A percentile compares a stretch with the other conserved stretches of the same genome.
These are phyloP conservation scores for Onychostoma macrolepis DNA, from an alignment of 2,113 vertebrate genomes.

Conservation along the genomic window DNA sequence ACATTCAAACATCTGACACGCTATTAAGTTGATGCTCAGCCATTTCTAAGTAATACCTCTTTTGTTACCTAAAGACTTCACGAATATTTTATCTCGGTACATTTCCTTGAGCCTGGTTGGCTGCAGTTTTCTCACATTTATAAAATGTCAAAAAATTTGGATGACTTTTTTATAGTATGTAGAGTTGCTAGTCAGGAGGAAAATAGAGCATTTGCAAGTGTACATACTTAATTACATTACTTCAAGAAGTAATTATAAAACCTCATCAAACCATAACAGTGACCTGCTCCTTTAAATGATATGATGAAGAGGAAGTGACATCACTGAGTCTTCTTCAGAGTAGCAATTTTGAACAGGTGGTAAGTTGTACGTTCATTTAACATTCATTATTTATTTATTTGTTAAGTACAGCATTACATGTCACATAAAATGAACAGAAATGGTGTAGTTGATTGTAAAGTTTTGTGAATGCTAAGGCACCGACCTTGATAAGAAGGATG, in stretches of 20 bases:
- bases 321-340: too few relatives aligned
- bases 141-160: background rate
- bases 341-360: too few relatives aligned
- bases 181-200: background rate
- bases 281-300: too few relatives aligned
- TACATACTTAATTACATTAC: background rate
- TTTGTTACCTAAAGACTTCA: slow-evolving; percentile 38
- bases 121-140: background rate
- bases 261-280: background rate
- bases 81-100: slow-evolving; percentile 36
- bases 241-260: background rate
- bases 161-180: background rate
- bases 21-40: slow-evolving; percentile 31
- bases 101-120: slow-evolving; percentile 9
- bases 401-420: too few relatives aligned
- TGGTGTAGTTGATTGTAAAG: too few relatives aligned
- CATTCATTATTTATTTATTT: too few relatives aligned
- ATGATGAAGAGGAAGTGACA: too few relatives aligned
- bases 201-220: background rate
- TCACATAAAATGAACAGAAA: too few relatives aligned
- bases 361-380: too few relatives aligned
- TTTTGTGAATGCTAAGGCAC: too few relatives aligned
- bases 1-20: slow-evolving; percentile 45
- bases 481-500: too few relatives aligned
- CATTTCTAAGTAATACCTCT: slow-evolving; percentile 48